Percentiles rank a stretch among this genome's conserved stretches.
Evolutionary conservation across 2,888 invertebrate genomes (phyloP).

Genomic region (Sympetrum striolatum): DNA sequence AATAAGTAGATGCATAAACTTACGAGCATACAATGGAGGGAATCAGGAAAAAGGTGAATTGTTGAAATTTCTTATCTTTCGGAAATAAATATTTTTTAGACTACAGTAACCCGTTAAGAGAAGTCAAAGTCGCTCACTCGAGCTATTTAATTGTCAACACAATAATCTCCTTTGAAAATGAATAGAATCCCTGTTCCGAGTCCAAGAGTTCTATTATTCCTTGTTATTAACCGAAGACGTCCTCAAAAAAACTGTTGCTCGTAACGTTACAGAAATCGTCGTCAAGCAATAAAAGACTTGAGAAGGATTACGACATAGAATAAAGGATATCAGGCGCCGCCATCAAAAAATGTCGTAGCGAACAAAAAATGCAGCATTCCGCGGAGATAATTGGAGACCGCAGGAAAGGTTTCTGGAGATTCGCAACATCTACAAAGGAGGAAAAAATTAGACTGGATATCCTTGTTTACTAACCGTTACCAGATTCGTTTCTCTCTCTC

Average conservation of each 20-base stretch:
- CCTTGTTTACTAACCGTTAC: neutral
- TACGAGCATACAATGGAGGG: too few relatives aligned
- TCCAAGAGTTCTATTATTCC: too few relatives aligned
- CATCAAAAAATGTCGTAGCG: neutral
- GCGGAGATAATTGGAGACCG: neutral
- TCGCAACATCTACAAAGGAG: neutral
- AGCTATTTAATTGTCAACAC: too few relatives aligned
- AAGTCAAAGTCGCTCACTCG: too few relatives aligned
- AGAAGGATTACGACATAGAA: neutral
- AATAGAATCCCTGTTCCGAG: too few relatives aligned
- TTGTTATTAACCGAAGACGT: neutral
- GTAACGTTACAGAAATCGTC: neutral
- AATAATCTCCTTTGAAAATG: too few relatives aligned
- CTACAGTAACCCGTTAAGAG: too few relatives aligned
- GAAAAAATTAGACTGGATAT: neutral
- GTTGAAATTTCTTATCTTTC: too few relatives aligned
- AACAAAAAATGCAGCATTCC: neutral
- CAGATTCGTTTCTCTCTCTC: neutral
- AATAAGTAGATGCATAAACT: too few relatives aligned
- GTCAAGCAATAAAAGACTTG: neutral
- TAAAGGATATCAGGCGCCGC: neutral
- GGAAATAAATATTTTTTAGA: too few relatives aligned
- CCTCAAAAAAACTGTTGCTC: neutral
- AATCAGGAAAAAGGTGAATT: too few relatives aligned
- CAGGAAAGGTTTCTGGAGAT: neutral